Base-by-base conservation (phyloP, 2,888 invertebrate species). In the Bugula neritina region DNA sequence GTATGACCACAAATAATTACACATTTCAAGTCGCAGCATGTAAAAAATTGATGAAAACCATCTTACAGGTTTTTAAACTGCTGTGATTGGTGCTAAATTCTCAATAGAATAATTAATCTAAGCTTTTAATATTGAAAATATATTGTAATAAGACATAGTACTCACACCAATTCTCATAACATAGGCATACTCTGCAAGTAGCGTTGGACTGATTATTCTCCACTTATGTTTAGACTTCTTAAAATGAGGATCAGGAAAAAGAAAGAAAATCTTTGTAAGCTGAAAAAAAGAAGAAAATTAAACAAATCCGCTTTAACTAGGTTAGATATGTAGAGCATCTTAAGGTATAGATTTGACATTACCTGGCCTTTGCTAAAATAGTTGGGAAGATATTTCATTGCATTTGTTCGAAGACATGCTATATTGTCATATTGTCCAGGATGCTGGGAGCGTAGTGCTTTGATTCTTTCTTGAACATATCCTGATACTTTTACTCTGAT, bases 241-340 rank as follows among this genome's bases (percentile, higher is more conserved):
- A 84, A 99, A 99, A 86, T 99, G 99, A 35, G 99, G 99, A 86
- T 99, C 99, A 31, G 99, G 99, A 85, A 96, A 99, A 25, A 99
- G 86, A 85, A 99, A 98, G 85, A 99, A 99, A 91, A 99, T 93
- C 86, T 97, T 97, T 74, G 90, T 90, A 58, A 98, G 86, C 91
- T 96, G 86, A 74, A 78, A 78, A 73, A 35, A 71, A 69, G 63
- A 31, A 25, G 13, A 69, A 23, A 54, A 52, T 52, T 52, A 17
- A 52, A 52, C 52, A 21, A n/a, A 10, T 43, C 5, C 17, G 17
- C 43, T 43, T 43, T 5, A 5, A 43, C 5, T 43, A 43, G 17
- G 10, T 10, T 17, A 17, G 43, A 5, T 43, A 43, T 43, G 55
- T 23, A 3, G 13, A 23, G 23, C 21, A 17, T 55, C 10, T 52